phyloP scores from a whole-genome alignment of 1,140 invertebrate species.

The Holotrichia oblita region DNA sequence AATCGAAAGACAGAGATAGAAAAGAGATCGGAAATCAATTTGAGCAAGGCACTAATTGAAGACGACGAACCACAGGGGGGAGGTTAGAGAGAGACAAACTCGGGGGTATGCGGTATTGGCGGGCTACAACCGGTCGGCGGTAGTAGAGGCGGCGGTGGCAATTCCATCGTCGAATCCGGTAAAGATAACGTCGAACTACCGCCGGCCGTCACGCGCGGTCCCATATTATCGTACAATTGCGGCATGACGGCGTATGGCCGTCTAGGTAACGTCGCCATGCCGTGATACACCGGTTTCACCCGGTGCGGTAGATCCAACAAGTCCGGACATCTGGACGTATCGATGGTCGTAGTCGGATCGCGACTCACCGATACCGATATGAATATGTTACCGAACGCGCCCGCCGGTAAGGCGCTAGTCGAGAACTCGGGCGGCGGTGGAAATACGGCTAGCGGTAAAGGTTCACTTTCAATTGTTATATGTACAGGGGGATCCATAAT shows the following conservation, averaged over 20 bases:
- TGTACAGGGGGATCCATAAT: constrained; percentile 69
- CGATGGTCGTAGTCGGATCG: constrained; percentile 66
- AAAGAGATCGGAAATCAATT: constrained; percentile 28
- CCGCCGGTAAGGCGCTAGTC: constrained; percentile 67
- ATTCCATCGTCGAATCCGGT: constrained; percentile 67
- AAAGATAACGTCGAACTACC: constrained; percentile 84
- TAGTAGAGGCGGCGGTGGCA: constrained; percentile 61
- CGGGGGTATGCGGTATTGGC: constrained; percentile 52
- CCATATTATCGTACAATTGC: constrained; percentile 84
- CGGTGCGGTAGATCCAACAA: constrained; percentile 76
- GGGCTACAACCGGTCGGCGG: constrained; percentile 61
- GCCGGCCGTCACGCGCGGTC: constrained; percentile 85
- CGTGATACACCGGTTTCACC: constrained; percentile 63
- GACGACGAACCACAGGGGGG: constrained; percentile 59
- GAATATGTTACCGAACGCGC: constrained; percentile 77
- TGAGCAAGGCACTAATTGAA: constrained; percentile 63
- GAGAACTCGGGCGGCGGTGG: constrained; percentile 74
- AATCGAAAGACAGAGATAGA: background rate
- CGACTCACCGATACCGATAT: constrained; percentile 78
- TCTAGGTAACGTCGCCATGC: constrained; percentile 62
- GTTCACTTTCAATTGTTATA: constrained; percentile 80
- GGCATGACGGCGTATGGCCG: constrained; percentile 50
- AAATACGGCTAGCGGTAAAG: constrained; percentile 63
- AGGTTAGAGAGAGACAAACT: constrained; percentile 61
- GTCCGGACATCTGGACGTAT: constrained; percentile 77